Conservation (phyloP, 2,888 invertebrate genomes). For the Brassicogethes aeneus region DNA sequence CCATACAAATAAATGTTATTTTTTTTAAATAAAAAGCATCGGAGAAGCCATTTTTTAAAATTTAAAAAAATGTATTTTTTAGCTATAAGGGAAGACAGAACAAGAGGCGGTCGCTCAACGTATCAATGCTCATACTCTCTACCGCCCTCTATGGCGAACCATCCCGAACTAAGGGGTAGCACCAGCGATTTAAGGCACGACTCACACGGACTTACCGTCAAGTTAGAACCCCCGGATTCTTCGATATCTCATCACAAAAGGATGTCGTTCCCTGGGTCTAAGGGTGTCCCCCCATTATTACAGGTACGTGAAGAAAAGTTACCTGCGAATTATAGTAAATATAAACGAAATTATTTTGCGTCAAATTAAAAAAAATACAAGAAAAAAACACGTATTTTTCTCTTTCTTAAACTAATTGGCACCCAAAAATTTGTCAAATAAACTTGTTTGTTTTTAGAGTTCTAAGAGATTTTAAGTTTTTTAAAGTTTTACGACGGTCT, state of each 20-base stretch:
- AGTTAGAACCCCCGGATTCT: slow-evolving; percentile 42
- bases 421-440: too few relatives aligned
- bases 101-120: slow-evolving; percentile 90
- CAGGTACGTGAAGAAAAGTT: slow-evolving; percentile 53
- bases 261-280: slow-evolving; percentile 26
- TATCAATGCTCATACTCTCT: slow-evolving; percentile 91
- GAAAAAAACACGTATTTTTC: too few relatives aligned
- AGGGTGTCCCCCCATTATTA: slow-evolving; percentile 55
- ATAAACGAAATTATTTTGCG: background rate
- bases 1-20: too few relatives aligned
- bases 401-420: too few relatives aligned
- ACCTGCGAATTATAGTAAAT: background rate
- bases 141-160: slow-evolving; percentile 53
- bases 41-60: too few relatives aligned
- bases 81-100: slow-evolving; percentile 92
- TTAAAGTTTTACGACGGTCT: too few relatives aligned
- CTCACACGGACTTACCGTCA: slow-evolving; percentile 39
- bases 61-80: too few relatives aligned
- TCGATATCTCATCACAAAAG: slow-evolving; percentile 34
- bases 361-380: too few relatives aligned
- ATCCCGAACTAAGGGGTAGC: slow-evolving; percentile 41
- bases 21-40: too few relatives aligned
- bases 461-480: too few relatives aligned
- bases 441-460: too few relatives aligned
- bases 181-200: slow-evolving; percentile 39